phyloP scores from a whole-genome alignment of 2,797 vertebrate species.

The Sebastolobus altivelis region DNA sequence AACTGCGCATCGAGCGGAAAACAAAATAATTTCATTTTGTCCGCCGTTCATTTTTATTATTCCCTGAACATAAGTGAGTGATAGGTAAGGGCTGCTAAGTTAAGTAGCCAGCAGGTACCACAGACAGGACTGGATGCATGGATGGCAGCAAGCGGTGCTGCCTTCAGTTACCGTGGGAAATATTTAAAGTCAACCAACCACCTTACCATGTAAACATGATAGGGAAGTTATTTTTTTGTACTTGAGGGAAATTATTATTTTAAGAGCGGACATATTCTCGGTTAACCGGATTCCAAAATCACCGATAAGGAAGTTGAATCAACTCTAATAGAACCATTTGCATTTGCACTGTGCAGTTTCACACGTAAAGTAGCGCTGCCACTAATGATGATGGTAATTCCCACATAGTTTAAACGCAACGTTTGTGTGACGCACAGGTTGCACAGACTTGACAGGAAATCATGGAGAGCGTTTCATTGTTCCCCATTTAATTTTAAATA shows the following conservation, averaged over 20 bases:
- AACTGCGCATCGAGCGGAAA: constrained; percentile 56
- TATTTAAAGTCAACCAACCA: not conserved
- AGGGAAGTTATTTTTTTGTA: not conserved
- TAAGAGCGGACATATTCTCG: not conserved
- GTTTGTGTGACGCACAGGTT: constrained; percentile 66
- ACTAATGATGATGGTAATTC: fast-evolving
- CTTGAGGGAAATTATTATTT: not conserved
- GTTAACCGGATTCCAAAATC: not conserved
- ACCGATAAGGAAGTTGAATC: not conserved
- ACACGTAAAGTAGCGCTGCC: not conserved
- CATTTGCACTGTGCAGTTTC: not conserved
- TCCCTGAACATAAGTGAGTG: constrained; percentile 69
- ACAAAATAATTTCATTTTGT: constrained; percentile 68
- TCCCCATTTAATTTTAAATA: not conserved
- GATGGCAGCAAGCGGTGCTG: constrained; percentile 68
- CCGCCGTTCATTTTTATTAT: constrained; percentile 70
- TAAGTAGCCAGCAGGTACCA: constrained; percentile 82
- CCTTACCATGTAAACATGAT: not conserved
- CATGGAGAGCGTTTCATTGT: not conserved
- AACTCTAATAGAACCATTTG: not conserved
- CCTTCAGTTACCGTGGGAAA: constrained; percentile 54
- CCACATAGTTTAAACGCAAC: constrained; percentile 44
- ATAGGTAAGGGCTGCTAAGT: constrained; percentile 78
- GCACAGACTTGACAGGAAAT: constrained; percentile 53
- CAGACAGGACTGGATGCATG: constrained; percentile 78